Conservation (phyloP, 1,140 invertebrate species). For the Hycleus cichorii region DNA sequence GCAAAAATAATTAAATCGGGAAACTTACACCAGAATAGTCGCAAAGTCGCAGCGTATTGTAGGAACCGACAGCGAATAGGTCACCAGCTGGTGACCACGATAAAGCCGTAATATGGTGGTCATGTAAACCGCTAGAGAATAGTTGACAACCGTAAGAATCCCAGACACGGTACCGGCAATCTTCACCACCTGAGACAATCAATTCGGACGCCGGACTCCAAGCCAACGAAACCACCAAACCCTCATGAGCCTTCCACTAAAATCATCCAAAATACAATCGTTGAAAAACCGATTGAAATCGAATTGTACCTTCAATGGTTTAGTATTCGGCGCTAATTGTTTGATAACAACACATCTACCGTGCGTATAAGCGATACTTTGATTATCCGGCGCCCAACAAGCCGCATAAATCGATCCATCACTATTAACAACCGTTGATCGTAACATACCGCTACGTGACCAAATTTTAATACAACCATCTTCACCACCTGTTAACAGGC, state of each 20-base stretch:
- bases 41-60: constrained; percentile 86
- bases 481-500: constrained; percentile 89
- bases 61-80: constrained; percentile 88
- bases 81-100: constrained; percentile 87
- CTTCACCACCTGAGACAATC: constrained; percentile 91
- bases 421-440: constrained; percentile 81
- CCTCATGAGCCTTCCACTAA: constrained; percentile 96
- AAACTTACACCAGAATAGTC: constrained; percentile 77
- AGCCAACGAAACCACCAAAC: constrained; percentile 75
- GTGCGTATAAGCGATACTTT: constrained; percentile 76
- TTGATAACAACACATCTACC: constrained; percentile 82
- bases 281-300: background rate
- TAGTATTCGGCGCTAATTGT: constrained; percentile 80
- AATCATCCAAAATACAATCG: constrained; percentile 31
- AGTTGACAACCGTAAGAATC: constrained; percentile 81
- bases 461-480: constrained; percentile 95
- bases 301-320: constrained; percentile 63
- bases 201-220: constrained; percentile 86
- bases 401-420: constrained; percentile 72
- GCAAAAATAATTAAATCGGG: background rate
- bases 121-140: constrained; percentile 72
- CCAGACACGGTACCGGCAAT: constrained; percentile 94
- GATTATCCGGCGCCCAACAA: constrained; percentile 82
- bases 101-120: constrained; percentile 86
- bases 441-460: constrained; percentile 91